Evolutionary conservation across 2,113 vertebrate species (phyloP).

Genomic region (Apodemus sylvaticus): DNA sequence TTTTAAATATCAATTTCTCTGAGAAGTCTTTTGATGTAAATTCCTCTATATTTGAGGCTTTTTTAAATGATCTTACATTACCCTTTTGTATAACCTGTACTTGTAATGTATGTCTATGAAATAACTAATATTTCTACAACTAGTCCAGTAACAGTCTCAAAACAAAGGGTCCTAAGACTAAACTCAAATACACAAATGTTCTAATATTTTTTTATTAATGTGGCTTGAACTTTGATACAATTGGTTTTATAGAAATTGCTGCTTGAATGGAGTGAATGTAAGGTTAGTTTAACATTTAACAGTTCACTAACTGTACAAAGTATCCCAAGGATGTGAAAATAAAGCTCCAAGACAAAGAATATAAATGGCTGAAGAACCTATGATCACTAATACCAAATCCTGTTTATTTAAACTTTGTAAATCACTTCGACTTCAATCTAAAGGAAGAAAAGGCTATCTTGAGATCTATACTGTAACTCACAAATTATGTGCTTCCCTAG

Average conservation of each 20-base stretch:
- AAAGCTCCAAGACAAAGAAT: not conserved
- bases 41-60: not conserved
- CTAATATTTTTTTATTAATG: not conserved
- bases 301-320: not conserved
- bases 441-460: not conserved
- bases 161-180: not conserved
- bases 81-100: not conserved
- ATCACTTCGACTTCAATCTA: not conserved
- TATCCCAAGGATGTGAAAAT: constrained; percentile 36
- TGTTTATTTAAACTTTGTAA: not conserved
- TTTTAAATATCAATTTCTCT: not conserved
- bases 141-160: not conserved
- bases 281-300: not conserved
- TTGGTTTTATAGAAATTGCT: not conserved
- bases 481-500: not conserved
- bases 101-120: not conserved
- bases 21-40: not conserved
- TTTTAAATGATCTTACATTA: not conserved
- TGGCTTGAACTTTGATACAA: constrained; percentile 6
- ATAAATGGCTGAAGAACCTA: not conserved
- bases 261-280: not conserved
- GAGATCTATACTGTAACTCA: not conserved
- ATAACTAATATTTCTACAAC: not conserved
- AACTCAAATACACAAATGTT: not conserved
- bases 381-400: not conserved